Evolutionary conservation across 2,113 vertebrate species (phyloP).

Genomic region (Oxyruncus cristatus): DNA sequence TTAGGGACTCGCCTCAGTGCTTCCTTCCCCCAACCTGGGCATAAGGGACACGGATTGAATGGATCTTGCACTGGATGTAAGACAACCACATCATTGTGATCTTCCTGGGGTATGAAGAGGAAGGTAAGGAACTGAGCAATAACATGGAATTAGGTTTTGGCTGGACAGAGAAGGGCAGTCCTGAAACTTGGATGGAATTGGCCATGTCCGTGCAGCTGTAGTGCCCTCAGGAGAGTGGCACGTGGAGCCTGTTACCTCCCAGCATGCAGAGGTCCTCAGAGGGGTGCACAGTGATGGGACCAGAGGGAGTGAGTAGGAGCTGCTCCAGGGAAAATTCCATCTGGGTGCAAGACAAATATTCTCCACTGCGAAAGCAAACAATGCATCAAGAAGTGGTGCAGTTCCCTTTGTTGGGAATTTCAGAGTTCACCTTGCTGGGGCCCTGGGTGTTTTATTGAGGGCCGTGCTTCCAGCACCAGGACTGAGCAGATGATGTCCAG

Average conservation of each 20-base stretch:
- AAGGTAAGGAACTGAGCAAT: background rate
- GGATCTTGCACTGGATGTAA: background rate
- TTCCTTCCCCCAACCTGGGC: background rate
- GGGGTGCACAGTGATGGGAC: background rate
- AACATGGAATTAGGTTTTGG: background rate
- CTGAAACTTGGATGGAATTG: background rate
- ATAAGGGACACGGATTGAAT: background rate
- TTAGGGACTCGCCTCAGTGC: background rate
- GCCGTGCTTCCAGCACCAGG: background rate
- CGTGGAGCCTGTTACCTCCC: background rate
- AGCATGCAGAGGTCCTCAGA: background rate
- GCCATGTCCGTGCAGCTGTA: background rate
- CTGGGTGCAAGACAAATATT: background rate
- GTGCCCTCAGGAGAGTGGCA: background rate
- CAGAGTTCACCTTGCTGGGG: background rate
- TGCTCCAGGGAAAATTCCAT: background rate
- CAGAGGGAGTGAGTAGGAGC: background rate
- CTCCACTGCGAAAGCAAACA: background rate
- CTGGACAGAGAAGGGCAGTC: background rate
- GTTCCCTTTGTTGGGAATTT: background rate
- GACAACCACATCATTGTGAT: background rate
- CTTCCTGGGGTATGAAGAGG: background rate
- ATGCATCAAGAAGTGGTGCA: background rate
- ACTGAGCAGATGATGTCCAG: background rate
- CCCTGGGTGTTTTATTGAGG: background rate